phyloP scores from a whole-genome alignment of 2,113 vertebrate genomes.

The Percopsis transmontana region DNA sequence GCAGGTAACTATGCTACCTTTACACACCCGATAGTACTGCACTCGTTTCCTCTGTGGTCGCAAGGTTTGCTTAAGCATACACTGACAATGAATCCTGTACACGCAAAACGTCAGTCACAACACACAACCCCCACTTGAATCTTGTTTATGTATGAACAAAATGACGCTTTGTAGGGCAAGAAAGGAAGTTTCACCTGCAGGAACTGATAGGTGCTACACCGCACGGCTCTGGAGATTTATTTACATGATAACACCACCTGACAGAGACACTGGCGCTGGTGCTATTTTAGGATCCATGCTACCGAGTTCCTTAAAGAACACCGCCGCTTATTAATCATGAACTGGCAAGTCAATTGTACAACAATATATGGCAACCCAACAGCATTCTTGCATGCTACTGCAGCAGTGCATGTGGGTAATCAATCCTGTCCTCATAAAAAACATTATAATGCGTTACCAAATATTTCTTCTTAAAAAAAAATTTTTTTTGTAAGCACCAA shows the following conservation, averaged over 20 bases:
- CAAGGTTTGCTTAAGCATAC: neutral
- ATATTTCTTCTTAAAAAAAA: too few relatives aligned
- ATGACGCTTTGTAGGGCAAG: neutral
- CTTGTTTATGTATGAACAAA: neutral
- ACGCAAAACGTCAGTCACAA: conserved; percentile 13
- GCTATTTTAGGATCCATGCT: conserved; percentile 55
- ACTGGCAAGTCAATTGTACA: conserved; percentile 31
- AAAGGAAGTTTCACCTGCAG: conserved; percentile 16
- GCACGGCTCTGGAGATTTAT: conserved; percentile 40
- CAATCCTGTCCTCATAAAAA: neutral
- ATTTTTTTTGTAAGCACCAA: too few relatives aligned
- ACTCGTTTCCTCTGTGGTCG: neutral
- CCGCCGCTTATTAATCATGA: conserved; percentile 28
- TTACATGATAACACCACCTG: conserved; percentile 57
- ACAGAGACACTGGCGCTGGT: conserved; percentile 40
- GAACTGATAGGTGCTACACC: conserved; percentile 8
- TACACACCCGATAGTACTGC: neutral
- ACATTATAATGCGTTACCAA: too few relatives aligned
- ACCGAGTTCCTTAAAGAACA: conserved; percentile 39
- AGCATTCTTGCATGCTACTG: conserved; percentile 10
- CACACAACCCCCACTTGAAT: too few relatives aligned
- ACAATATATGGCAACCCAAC: conserved; percentile 26
- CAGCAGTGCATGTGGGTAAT: neutral
- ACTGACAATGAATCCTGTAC: neutral
- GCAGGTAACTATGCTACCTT: conserved; percentile 1